Evolutionary conservation across 2,888 invertebrate species (phyloP).

Genomic region (Sesia apiformis): DNA sequence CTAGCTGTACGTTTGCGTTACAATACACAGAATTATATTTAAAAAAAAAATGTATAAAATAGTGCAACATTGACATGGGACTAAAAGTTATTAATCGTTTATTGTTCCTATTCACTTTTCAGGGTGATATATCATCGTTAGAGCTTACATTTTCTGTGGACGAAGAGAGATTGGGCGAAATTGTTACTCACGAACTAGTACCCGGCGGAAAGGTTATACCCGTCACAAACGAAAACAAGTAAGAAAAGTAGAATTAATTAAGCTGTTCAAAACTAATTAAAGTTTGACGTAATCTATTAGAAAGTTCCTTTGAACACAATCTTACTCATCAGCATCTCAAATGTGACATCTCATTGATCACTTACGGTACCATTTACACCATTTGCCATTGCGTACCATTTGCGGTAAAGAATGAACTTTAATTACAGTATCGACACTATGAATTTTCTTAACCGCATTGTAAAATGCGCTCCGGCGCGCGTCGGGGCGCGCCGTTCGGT

Average conservation of each 20-base stretch:
- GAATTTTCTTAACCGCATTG: no score
- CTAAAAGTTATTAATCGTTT: not conserved
- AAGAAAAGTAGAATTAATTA: conserved; percentile 19
- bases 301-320: no score
- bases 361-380: no score
- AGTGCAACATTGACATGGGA: not conserved
- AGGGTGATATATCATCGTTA: conserved; percentile 92
- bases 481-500: no score
- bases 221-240: conserved; percentile 98
- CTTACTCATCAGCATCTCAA: no score
- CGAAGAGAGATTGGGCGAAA: conserved; percentile 93
- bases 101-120: conserved; percentile 11
- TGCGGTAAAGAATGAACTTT: no score
- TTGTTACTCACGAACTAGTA: conserved; percentile 95
- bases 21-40: not conserved
- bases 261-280: no score
- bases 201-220: conserved; percentile 95
- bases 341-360: no score
- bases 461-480: no score
- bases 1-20: not conserved
- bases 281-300: no score
- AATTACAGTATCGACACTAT: no score
- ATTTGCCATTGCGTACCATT: no score
- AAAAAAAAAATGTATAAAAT: not conserved
- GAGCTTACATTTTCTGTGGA: conserved; percentile 97